Base-by-base conservation (phyloP, 2,888 invertebrate genomes). In the Philhelius pedissequus region DNA sequence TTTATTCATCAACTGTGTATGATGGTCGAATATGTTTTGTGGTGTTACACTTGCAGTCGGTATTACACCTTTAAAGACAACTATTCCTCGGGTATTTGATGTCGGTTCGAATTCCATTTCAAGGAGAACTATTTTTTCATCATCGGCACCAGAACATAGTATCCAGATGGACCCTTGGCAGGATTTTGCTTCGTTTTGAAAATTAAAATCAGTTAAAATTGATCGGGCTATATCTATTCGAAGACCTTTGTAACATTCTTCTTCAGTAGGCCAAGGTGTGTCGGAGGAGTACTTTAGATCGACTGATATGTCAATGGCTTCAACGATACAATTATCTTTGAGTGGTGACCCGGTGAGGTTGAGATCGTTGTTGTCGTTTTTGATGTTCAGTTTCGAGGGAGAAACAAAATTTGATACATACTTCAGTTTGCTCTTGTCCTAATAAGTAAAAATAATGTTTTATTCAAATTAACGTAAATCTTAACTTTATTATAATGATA, bases 91-190 rank as follows among this genome's bases (percentile, higher is more conserved):
- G n/a, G 86, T 87, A 58, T 89, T 89, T 15, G 87, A 87, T 1
- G 74, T 77, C 1, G 71, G 54, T n/a, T 84, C 80, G 30, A 89
- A 90, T 45, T 90, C 90, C 48, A 89, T 88, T 60, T 90, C 88
- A 8, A 91, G 68, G 1, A 91, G 52, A 18, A 90, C 83, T 0
- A 89, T 90, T 15, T 94, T 92, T 45, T 93, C 92, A 4, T 71
- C 64, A 88, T 95, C 93, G 0, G 93, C 22, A 94, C 92, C 76
- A 92, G 93, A 82, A 94, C 95, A 92, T 93, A 95, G 86, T 94
- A 93, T 66, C 96, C 94, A 88, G 90, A 93, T 77, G 90, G 92
- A 89, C 0, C 91, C 91, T 4, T 74, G 20, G 4, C 80, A 81
- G 7, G 78, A 56, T 9, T 32, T 45, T 4, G 79, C 68, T 7